Percentiles rank a stretch among this genome's conserved stretches.
These are phyloP conservation scores for Saccostrea echinata DNA, from an alignment of 1,140 invertebrate genomes.

Conservation along the genomic window DNA sequence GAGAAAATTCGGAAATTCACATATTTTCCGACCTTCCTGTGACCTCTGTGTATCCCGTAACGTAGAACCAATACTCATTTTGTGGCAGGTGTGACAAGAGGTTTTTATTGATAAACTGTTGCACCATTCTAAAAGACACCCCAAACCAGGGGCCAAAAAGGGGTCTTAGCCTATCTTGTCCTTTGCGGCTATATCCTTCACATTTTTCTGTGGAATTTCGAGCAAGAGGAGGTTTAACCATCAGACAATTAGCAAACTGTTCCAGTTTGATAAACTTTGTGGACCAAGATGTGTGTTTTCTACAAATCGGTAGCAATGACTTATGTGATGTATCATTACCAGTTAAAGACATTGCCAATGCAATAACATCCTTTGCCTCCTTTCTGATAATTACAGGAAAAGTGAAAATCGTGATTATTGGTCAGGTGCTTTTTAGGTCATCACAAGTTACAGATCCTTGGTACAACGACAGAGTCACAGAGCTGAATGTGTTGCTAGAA, in stretches of 20 bases:
- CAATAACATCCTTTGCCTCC: not conserved
- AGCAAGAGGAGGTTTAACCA: not conserved
- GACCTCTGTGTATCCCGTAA: no score
- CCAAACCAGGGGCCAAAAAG: no score
- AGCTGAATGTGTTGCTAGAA: not conserved
- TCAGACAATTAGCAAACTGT: not conserved
- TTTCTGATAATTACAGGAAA: not conserved
- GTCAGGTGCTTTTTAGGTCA: not conserved
- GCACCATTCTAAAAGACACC: no score
- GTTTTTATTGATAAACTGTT: no score
- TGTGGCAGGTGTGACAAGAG: no score
- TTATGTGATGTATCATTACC: not conserved
- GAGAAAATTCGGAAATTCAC: no score
- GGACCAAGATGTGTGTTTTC: not conserved
- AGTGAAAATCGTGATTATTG: not conserved
- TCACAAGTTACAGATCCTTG: not conserved
- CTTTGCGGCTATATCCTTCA: not conserved
- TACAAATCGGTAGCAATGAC: not conserved
- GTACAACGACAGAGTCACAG: not conserved
- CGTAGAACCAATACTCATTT: no score
- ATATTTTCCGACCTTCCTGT: no score
- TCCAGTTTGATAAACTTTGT: not conserved
- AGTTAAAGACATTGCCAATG: not conserved
- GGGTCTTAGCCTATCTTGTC: no score
- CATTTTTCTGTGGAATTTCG: not conserved